These are phyloP conservation scores for Drosophila paracracens DNA, from an alignment of 2,888 invertebrate species.

Conservation along the genomic window DNA sequence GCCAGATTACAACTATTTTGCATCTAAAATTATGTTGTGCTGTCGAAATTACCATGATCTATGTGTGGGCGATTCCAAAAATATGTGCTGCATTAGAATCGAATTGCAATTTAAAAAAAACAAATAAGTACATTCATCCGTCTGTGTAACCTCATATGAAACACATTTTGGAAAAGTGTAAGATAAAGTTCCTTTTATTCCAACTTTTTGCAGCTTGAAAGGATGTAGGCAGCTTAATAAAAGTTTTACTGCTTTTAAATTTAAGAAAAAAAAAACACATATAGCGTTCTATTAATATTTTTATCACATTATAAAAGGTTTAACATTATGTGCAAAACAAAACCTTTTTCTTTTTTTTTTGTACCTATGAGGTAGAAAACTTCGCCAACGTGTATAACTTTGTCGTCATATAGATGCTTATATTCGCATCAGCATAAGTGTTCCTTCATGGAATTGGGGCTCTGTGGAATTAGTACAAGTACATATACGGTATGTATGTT, in stretches of 20 bases:
- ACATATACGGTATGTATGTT: conserved; percentile 16
- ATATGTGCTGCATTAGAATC: background rate
- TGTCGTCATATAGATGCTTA: conserved; percentile 10
- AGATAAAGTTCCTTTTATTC: background rate
- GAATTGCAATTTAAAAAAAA: background rate
- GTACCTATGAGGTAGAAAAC: background rate
- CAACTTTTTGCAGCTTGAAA: background rate
- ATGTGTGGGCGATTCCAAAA: background rate
- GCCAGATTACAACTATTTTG: background rate
- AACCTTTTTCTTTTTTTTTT: background rate
- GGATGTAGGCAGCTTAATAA: background rate
- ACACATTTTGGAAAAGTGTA: background rate
- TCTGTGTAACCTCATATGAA: background rate
- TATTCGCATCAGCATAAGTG: conserved; percentile 42
- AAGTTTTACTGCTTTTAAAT: background rate
- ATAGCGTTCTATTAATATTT: background rate
- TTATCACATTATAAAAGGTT: background rate
- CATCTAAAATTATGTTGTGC: background rate
- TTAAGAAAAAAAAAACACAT: background rate
- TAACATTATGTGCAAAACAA: background rate
- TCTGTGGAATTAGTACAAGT: conserved; percentile 8
- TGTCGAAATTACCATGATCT: background rate
- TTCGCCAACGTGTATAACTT: conserved; percentile 17
- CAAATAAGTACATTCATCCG: background rate
- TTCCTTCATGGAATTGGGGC: conserved; percentile 29